These are phyloP conservation scores for Petroica traversi DNA, from an alignment of 2,113 vertebrate species.

Conservation along the genomic window DNA sequence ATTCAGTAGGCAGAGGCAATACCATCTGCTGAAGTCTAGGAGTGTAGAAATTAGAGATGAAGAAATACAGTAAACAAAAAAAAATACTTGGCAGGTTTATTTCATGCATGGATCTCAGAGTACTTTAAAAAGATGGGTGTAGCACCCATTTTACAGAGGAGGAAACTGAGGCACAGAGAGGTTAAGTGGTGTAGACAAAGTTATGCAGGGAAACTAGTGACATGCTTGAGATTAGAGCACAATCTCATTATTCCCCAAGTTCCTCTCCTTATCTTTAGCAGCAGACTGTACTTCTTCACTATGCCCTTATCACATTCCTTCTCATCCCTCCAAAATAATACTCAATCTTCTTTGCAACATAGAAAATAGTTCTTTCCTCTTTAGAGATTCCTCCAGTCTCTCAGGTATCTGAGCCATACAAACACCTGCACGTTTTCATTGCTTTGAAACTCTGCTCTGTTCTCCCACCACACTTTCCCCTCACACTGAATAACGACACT, in stretches of 20 bases:
- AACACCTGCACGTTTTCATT: not conserved
- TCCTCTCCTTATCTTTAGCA: not conserved
- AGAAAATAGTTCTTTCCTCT: not conserved
- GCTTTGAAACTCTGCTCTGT: not conserved
- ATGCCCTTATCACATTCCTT: not conserved
- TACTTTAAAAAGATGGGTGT: slow-evolving; percentile 62
- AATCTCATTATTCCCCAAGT: not conserved
- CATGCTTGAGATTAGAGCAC: slow-evolving; percentile 35
- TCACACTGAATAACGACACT: not conserved
- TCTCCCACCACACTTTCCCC: not conserved
- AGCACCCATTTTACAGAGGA: slow-evolving; percentile 64
- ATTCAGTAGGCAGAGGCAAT: slow-evolving; percentile 36
- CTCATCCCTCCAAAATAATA: not conserved
- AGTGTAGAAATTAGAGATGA: slow-evolving; percentile 67
- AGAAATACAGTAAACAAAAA: slow-evolving; percentile 53
- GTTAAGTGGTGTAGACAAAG: slow-evolving; percentile 62
- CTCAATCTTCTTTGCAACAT: not conserved
- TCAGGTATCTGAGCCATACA: not conserved
- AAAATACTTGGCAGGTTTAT: slow-evolving; percentile 53
- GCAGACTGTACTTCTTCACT: not conserved
- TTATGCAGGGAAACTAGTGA: slow-evolving; percentile 57
- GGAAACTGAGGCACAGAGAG: slow-evolving; percentile 71
- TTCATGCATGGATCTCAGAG: slow-evolving; percentile 59
- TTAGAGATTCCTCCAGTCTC: not conserved
- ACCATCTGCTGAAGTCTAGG: slow-evolving; percentile 58